Base-by-base conservation (phyloP, 2,113 vertebrate species). In the Peromyscus polionotus region DNA sequence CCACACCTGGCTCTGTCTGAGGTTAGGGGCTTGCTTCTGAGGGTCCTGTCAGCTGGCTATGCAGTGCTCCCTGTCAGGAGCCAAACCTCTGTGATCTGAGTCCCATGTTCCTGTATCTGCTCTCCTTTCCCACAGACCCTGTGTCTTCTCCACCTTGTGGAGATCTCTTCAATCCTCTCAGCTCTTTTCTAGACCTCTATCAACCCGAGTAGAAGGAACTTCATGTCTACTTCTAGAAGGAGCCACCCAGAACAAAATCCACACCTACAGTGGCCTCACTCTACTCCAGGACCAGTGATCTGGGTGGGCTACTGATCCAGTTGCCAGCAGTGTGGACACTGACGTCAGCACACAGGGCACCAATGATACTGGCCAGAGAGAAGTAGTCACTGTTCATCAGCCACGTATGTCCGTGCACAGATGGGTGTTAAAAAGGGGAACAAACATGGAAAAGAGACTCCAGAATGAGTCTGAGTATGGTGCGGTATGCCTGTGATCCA, bases 371-470 rank as follows among this genome's bases (percentile, higher is more conserved):
- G 7, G 24, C 13, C 57, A 24, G 61, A n/a, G 61, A 65, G n/a
- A n/a, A 17, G 5, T 19, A 28, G 79, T 12, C 51, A 36, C 16
- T n/a, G 77, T 19, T 31, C 61, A 16, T 36, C 1, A 13, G 72
- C 45, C 7, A 4, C 90, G 19, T 3, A 1, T 17, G 13, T 81
- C 12, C 7, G 9, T 33, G 48, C 48, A 65, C 33, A 8, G 13
- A 10, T 2, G 0, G 33, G 7, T 28, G 0, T 1, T 26, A 28
- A 88, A 67, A 33, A 57, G 42, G n/a, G 8, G 12, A 79, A 36
- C 11, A 13, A 24, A 59, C 24, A 1, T 1, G 3, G 14, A 26
- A 31, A 51, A n/a, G 0, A 48, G 70, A 54, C 70, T 80, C 0
- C 6, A 80, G 48, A 1, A 2, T 11, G 14, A 17, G 42, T 65